Percentiles rank a stretch among this genome's conserved stretches.
phyloP scores from a whole-genome alignment of 1,140 invertebrate genomes.

The Drosophila malerkotliana region DNA sequence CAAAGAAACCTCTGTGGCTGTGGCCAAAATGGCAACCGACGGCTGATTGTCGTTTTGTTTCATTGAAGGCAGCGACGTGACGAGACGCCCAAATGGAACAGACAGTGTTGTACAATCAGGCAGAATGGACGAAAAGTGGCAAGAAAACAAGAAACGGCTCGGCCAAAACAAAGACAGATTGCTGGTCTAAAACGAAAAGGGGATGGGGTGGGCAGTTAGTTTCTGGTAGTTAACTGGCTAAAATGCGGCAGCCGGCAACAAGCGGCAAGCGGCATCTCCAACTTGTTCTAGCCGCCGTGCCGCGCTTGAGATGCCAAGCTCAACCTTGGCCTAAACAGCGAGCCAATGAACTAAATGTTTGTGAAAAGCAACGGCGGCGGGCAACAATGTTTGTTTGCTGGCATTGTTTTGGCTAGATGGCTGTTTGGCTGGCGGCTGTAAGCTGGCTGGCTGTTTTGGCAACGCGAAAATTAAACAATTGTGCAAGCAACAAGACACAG shows the following conservation, averaged over 20 bases:
- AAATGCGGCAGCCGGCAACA: conserved; percentile 37
- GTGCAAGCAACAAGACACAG: conserved; percentile 52
- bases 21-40: conserved; percentile 48
- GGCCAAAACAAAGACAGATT: conserved; percentile 31
- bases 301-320: conserved; percentile 64
- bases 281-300: conserved; percentile 42
- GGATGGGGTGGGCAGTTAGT: background rate
- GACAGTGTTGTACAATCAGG: conserved; percentile 60
- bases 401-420: conserved; percentile 44
- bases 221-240: conserved; percentile 27
- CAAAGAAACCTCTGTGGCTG: conserved; percentile 26
- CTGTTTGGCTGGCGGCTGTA: conserved; percentile 14
- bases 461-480: conserved; percentile 81
- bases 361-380: conserved; percentile 64
- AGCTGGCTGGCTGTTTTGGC: conserved; percentile 56
- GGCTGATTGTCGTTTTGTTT: conserved; percentile 60
- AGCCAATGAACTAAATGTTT: conserved; percentile 82
- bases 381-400: conserved; percentile 56
- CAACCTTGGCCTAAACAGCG: conserved; percentile 80
- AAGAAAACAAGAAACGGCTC: conserved; percentile 14
- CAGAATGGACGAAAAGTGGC: conserved; percentile 36
- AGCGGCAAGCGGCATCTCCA: conserved; percentile 35
- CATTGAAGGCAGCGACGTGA: conserved; percentile 74
- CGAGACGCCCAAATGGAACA: conserved; percentile 77
- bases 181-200: conserved; percentile 1